Evolutionary conservation across 35 echinoderm and acorn worm species (phyloP).

Genomic region (Antedon bifida): DNA sequence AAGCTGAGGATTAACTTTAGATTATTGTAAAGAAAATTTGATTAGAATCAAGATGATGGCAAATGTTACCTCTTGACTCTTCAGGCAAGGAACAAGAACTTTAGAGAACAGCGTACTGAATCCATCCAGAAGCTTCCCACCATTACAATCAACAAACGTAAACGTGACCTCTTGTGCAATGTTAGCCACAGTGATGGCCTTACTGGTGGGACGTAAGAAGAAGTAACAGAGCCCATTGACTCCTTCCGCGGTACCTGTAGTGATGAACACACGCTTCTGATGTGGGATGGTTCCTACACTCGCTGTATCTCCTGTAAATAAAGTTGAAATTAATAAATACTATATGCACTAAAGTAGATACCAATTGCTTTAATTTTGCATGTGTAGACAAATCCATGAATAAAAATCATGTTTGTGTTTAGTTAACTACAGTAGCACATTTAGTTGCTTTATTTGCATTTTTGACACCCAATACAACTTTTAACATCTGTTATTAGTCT

Average conservation of each 20-base stretch:
- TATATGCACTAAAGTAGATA: too few relatives aligned
- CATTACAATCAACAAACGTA: slow-evolving; percentile 61
- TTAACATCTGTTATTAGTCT: too few relatives aligned
- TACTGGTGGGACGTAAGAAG: slow-evolving; percentile 71
- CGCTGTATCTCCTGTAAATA: slow-evolving; percentile 32
- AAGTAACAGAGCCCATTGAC: slow-evolving; percentile 95
- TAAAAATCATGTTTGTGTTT: too few relatives aligned
- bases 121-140: slow-evolving; percentile 80
- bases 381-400: too few relatives aligned
- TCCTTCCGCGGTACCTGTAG: slow-evolving; percentile 73
- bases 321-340: background rate
- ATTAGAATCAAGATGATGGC: too few relatives aligned
- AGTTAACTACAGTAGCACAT: too few relatives aligned
- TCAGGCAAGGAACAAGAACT: slow-evolving; percentile 79
- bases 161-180: slow-evolving; percentile 80
- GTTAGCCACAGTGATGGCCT: slow-evolving; percentile 55
- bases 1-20: too few relatives aligned
- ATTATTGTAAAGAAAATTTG: too few relatives aligned
- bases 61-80: slow-evolving; percentile 67
- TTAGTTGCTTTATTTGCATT: too few relatives aligned
- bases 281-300: slow-evolving; percentile 46
- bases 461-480: too few relatives aligned
- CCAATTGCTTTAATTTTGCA: too few relatives aligned
- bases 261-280: slow-evolving; percentile 79
- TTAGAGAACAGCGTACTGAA: slow-evolving; percentile 49